Conservation (phyloP, 2,888 invertebrate genomes). For the Galeruca laticollis region DNA sequence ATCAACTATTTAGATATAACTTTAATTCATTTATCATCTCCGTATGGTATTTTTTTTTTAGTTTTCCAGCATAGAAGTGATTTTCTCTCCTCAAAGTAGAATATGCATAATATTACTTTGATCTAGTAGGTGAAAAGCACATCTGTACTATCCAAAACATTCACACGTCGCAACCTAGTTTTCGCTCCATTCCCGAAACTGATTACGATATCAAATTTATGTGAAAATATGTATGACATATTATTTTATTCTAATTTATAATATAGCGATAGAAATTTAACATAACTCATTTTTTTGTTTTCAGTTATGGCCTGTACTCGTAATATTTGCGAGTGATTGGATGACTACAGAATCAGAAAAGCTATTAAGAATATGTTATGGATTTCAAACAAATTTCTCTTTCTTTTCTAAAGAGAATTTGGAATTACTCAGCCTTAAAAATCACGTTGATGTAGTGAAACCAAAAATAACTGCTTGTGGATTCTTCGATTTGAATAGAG, state of each 20-base stretch:
- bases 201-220: too few relatives aligned
- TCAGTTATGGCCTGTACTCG: constrained; percentile 30
- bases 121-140: too few relatives aligned
- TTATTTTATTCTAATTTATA: neutral
- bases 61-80: too few relatives aligned
- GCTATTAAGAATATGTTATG: constrained; percentile 34
- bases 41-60: too few relatives aligned
- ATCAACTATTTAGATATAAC: too few relatives aligned
- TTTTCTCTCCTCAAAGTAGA: too few relatives aligned
- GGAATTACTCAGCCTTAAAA: constrained; percentile 35
- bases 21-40: too few relatives aligned
- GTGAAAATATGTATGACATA: too few relatives aligned
- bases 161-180: too few relatives aligned
- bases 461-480: constrained; percentile 30
- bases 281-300: constrained; percentile 14
- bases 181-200: too few relatives aligned
- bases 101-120: too few relatives aligned
- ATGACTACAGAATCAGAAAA: constrained; percentile 32
- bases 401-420: constrained; percentile 38
- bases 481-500: constrained; percentile 36
- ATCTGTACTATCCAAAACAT: too few relatives aligned
- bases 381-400: constrained; percentile 36
- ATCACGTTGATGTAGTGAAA: constrained; percentile 31
- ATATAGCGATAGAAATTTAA: neutral
- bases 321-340: constrained; percentile 39